Evolutionary conservation across 2,113 vertebrate genomes (phyloP).

Genomic region (Cervus canadensis): DNA sequence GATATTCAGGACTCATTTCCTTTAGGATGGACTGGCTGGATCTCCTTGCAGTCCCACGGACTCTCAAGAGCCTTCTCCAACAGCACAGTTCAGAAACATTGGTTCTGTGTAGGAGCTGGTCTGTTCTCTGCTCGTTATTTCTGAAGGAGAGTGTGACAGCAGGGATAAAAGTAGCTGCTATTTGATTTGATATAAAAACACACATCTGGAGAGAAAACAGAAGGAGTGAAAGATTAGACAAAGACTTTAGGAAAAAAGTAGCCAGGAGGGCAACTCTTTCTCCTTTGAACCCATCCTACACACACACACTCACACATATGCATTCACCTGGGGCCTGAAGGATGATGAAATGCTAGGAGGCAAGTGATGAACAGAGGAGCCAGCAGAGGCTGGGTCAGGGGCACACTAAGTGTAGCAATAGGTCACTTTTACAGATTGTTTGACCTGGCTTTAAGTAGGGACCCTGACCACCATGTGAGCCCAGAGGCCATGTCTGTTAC

Average conservation of each 20-base stretch:
- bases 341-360: neutral
- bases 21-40: neutral
- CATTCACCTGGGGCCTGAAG: too few species aligned
- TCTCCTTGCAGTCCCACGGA: neutral
- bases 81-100: neutral
- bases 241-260: neutral
- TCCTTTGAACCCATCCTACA: accelerated
- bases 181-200: neutral
- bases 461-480: neutral
- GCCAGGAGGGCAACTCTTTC: neutral
- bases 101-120: neutral
- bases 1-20: neutral
- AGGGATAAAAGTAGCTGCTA: neutral
- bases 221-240: neutral
- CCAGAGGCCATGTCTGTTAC: neutral
- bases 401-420: neutral
- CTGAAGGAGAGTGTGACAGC: neutral
- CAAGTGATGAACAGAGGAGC: neutral
- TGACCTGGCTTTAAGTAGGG: neutral
- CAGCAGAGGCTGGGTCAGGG: neutral
- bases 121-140: neutral
- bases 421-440: neutral
- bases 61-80: neutral
- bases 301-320: neutral
- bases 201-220: neutral